These are phyloP conservation scores for Eugnorisma glareosa DNA, from an alignment of 2,888 invertebrate species.

Conservation along the genomic window DNA sequence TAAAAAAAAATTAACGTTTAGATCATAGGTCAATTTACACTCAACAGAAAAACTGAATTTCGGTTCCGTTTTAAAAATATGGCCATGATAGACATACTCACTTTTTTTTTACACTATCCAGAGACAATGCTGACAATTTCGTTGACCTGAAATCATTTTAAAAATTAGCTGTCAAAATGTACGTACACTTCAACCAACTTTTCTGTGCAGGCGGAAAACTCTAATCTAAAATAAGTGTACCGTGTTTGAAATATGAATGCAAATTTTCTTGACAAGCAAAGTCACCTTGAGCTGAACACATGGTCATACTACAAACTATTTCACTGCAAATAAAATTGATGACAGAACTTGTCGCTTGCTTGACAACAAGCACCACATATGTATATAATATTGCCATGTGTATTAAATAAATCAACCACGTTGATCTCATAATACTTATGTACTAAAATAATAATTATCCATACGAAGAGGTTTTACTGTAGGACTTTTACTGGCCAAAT, in stretches of 20 bases:
- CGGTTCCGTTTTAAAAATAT: neutral
- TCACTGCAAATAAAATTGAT: neutral
- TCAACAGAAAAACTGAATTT: no score
- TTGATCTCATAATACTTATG: neutral
- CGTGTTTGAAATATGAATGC: no score
- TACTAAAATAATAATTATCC: neutral
- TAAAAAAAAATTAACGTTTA: no score
- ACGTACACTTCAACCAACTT: no score
- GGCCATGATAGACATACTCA: constrained; percentile 1
- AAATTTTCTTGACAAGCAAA: no score
- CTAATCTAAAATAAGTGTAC: no score
- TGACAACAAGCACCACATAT: neutral
- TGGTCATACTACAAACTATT: neutral
- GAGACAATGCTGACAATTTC: constrained; percentile 60
- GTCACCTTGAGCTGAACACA: no score
- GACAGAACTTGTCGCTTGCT: neutral
- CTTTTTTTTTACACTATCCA: constrained; percentile 30
- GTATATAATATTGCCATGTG: neutral
- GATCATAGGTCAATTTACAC: no score
- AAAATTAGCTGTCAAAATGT: neutral
- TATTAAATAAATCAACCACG: neutral
- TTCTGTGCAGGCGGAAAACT: no score
- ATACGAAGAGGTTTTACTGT: neutral
- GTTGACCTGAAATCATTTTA: constrained; percentile 64
- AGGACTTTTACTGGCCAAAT: neutral